phyloP scores from a whole-genome alignment of 2,888 invertebrate genomes.

The Zele albiditarsus region DNA sequence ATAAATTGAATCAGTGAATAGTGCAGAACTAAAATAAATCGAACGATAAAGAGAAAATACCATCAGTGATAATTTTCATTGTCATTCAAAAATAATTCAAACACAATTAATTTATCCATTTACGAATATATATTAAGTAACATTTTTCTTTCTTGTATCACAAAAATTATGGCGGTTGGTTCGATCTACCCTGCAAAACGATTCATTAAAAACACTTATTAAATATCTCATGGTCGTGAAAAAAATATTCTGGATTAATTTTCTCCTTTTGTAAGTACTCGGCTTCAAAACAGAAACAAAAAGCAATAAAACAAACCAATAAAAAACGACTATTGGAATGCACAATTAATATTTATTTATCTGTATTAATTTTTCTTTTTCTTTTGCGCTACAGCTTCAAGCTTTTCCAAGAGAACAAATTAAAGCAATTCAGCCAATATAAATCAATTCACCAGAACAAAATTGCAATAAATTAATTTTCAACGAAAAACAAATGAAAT shows the following conservation, averaged over 20 bases:
- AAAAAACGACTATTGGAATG: too few relatives aligned
- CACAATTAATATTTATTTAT: too few relatives aligned
- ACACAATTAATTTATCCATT: too few relatives aligned
- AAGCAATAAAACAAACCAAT: not conserved
- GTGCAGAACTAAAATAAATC: not conserved
- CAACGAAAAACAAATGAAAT: too few relatives aligned
- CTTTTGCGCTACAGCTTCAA: not conserved
- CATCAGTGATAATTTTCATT: not conserved
- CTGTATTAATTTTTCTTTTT: not conserved
- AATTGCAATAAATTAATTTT: not conserved
- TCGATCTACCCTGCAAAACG: conserved; percentile 66
- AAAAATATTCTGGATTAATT: conserved; percentile 38
- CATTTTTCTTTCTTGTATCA: conserved; percentile 65
- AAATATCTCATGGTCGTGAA: not conserved
- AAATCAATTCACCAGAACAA: too few relatives aligned
- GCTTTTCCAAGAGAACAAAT: not conserved
- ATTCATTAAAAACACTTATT: too few relatives aligned
- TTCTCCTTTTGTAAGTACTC: conserved; percentile 69
- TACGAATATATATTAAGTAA: conserved; percentile 44
- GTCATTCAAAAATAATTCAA: conserved; percentile 22
- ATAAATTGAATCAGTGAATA: too few relatives aligned
- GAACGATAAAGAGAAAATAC: not conserved
- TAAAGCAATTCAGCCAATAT: too few relatives aligned
- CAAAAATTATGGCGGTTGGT: conserved; percentile 70
- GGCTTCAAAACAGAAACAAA: conserved; percentile 46